Conservation (phyloP, 2,113 vertebrate species). For the Dipodomys ordii region DNA sequence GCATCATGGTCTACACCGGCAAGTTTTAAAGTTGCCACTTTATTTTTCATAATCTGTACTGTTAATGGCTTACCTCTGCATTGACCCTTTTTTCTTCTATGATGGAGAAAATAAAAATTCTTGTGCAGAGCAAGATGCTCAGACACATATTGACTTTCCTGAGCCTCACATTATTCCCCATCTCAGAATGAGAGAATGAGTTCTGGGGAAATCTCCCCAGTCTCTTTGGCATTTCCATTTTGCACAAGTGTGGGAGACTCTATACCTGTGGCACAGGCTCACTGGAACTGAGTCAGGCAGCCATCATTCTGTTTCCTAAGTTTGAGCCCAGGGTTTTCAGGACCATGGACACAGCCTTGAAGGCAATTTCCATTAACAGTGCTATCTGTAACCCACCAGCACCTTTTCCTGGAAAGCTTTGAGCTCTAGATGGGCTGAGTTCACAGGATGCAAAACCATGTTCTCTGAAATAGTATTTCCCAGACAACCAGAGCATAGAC, state of each 20-base stretch:
- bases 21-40: neutral
- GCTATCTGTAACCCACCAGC: accelerated
- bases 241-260: neutral
- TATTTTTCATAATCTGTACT: neutral
- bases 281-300: neutral
- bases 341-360: neutral
- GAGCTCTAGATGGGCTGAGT: neutral
- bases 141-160: neutral
- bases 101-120: neutral
- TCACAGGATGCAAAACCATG: neutral
- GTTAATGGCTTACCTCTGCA: neutral
- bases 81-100: neutral
- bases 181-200: neutral
- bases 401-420: neutral
- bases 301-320: neutral
- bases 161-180: neutral
- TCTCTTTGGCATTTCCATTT: neutral
- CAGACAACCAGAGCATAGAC: too few species aligned
- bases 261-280: neutral
- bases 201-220: accelerated
- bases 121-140: too few species aligned
- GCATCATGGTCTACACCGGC: neutral
- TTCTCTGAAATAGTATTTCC: neutral
- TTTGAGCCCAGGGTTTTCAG: neutral
- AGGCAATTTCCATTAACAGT: neutral